Base-by-base conservation (phyloP, 2,888 invertebrate genomes). In the Sisyra terminalis region DNA sequence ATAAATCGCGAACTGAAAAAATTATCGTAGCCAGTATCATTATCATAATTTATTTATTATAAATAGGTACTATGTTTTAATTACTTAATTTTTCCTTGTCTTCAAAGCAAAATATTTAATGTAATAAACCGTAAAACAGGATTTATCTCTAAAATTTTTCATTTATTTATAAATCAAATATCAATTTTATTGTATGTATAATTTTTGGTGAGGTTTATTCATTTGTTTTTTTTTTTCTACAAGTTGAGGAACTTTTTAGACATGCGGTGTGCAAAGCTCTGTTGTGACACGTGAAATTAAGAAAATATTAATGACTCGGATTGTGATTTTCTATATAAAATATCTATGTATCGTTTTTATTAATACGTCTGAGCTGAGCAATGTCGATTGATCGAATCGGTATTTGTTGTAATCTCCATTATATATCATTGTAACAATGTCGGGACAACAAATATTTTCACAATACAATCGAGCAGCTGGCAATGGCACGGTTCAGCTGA, bases 401-500 rank as follows among this genome's bases (percentile, higher is more conserved):
- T 34, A 14, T 14, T 34, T 34, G 11, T 34, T 11, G 11, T 14
- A n/a, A 10, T 14, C 6, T 7, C n/a, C 11, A 34, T 34, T 14
- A 34, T 14, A 34, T 14, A 34, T 24, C 24, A 24, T 24, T 24
- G 24, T 24, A 24, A 24, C 24, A 24, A 24, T 24, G 24, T 30
- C 30, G 11, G 11, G 11, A 34, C 34, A 15, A 34, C 24, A 24
- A 34, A 34, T 11, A 34, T 34, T 34, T 14, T 9, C 11, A 34
- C 34, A 15, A 34, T 14, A 34, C 34, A 15, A 15, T 14, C 34
- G 14, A 34, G 13, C 34, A 29, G 39, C 41, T 41, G 34, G 30
- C 41, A 41, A 34, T 41, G 41, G 41, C 41, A 41, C 41, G 41
- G 41, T 41, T 41, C 35, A 34, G 41, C 41, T 41, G 41, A 41